Conservation (phyloP, 2,888 invertebrate genomes). For the Microplitis deprimator region DNA sequence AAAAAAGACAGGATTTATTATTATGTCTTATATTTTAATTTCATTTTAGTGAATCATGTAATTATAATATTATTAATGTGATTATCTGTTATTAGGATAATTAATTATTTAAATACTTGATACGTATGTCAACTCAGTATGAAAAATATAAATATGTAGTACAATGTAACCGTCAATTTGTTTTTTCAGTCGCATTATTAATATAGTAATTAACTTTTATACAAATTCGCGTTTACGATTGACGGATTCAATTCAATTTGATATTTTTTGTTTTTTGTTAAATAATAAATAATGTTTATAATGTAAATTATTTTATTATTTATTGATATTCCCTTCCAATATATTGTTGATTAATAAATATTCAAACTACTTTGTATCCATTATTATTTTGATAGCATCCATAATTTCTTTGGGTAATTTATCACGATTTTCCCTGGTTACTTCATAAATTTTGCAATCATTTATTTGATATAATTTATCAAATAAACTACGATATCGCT, state of each 20-base stretch:
- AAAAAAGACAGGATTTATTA: background rate
- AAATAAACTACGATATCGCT: slow-evolving; percentile 50
- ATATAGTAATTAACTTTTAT: slow-evolving; percentile 63
- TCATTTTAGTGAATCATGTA: slow-evolving; percentile 27
- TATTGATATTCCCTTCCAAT: background rate
- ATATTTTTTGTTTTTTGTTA: slow-evolving; percentile 65
- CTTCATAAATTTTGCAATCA: slow-evolving; percentile 54
- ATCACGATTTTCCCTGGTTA: slow-evolving; percentile 55
- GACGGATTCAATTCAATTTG: slow-evolving; percentile 58
- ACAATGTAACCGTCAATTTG: slow-evolving; percentile 59
- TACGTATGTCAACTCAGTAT: slow-evolving; percentile 29
- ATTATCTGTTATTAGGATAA: background rate
- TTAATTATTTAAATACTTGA: slow-evolving; percentile 15
- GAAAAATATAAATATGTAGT: slow-evolving; percentile 56
- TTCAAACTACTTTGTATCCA: background rate
- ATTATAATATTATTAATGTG: slow-evolving; percentile 27
- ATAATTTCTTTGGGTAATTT: slow-evolving; percentile 52
- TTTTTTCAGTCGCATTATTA: slow-evolving; percentile 55
- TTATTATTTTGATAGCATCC: slow-evolving; percentile 36
- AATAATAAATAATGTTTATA: slow-evolving; percentile 67
- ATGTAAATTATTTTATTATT: slow-evolving; percentile 48
- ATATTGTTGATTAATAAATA: background rate
- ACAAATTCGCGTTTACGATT: slow-evolving; percentile 57
- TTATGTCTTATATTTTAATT: slow-evolving; percentile 39
- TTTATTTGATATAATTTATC: slow-evolving; percentile 50